These are phyloP conservation scores for Peromyscus attwateri DNA, from an alignment of 2,797 vertebrate species.

Conservation along the genomic window DNA sequence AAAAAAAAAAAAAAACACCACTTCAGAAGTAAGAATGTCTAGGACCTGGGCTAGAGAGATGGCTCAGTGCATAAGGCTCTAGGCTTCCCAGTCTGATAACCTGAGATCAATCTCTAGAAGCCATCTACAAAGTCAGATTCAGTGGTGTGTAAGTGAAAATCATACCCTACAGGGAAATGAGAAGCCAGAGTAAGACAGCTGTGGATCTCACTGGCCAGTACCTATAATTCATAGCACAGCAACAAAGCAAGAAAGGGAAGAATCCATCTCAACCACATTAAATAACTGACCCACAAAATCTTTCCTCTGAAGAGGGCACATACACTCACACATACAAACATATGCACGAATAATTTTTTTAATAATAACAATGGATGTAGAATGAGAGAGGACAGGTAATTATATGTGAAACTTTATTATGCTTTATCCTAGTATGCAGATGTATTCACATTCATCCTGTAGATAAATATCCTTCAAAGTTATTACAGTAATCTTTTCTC, in stretches of 20 bases:
- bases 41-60: not conserved
- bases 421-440: not conserved
- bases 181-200: not conserved
- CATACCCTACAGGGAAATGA: not conserved
- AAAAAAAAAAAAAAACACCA: not conserved
- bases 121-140: not conserved
- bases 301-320: not conserved
- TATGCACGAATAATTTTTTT: not conserved
- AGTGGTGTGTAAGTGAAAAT: not conserved
- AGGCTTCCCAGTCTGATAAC: not conserved
- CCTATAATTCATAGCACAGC: not conserved
- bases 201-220: not conserved
- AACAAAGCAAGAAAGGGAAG: not conserved
- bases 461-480: not conserved
- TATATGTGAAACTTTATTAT: not conserved
- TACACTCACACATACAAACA: not conserved
- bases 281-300: not conserved
- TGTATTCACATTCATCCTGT: not conserved
- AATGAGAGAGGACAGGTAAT: not conserved
- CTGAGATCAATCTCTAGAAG: not conserved
- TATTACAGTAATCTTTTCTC: not conserved
- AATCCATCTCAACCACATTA: accelerated
- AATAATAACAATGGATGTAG: not conserved
- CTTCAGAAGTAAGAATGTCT: not conserved
- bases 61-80: accelerated